These are phyloP conservation scores for Meganola albula DNA, from an alignment of 2,888 invertebrate genomes.

Conservation along the genomic window DNA sequence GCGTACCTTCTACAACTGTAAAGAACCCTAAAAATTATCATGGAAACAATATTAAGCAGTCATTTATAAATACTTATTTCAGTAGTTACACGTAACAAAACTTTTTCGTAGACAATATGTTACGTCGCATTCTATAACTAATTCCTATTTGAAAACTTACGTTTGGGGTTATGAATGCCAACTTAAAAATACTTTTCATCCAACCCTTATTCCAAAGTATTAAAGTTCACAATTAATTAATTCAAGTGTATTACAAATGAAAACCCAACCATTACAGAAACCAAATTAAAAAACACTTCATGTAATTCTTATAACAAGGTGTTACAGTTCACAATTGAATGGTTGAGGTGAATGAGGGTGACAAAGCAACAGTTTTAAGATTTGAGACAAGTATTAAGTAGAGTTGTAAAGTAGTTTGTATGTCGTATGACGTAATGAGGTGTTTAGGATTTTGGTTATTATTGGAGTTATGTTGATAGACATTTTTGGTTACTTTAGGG, in stretches of 20 bases:
- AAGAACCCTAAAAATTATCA: no score
- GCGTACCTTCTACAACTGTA: no score
- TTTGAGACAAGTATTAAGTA: constrained; percentile 60
- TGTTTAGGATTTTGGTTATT: constrained; percentile 41
- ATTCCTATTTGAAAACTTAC: constrained; percentile 56
- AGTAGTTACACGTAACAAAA: constrained; percentile 30
- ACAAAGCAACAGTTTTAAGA: constrained; percentile 52
- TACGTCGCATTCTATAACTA: constrained; percentile 50
- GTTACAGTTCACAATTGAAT: constrained; percentile 12
- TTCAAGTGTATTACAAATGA: no score
- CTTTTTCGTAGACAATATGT: constrained; percentile 47
- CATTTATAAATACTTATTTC: no score
- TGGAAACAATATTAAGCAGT: no score
- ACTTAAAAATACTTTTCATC: constrained; percentile 6
- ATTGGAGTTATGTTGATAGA: constrained; percentile 39
- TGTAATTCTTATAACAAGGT: constrained; percentile 7
- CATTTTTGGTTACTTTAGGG: constrained; percentile 19
- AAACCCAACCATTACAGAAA: no score
- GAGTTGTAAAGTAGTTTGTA: constrained; percentile 46
- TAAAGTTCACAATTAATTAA: no score
- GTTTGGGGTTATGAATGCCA: constrained; percentile 40
- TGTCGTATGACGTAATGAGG: constrained; percentile 65
- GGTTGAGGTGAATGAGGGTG: constrained; percentile 42
- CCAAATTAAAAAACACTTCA: no score
- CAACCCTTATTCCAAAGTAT: not conserved